These are phyloP conservation scores for Automeris io DNA, from an alignment of 2,888 invertebrate genomes.

Conservation along the genomic window DNA sequence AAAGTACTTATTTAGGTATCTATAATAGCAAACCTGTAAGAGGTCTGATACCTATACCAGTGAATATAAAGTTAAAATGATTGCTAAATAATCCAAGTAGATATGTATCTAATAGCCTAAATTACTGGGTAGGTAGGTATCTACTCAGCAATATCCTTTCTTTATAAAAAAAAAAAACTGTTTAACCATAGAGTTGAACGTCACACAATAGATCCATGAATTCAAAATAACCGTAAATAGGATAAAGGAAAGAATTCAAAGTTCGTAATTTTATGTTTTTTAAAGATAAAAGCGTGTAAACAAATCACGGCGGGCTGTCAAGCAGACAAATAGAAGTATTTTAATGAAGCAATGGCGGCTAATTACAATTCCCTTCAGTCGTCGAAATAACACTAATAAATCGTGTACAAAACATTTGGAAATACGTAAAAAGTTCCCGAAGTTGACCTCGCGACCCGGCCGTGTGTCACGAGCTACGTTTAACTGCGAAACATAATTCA, in stretches of 20 bases:
- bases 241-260: background rate
- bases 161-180: too few relatives aligned
- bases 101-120: too few relatives aligned
- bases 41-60: too few relatives aligned
- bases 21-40: too few relatives aligned
- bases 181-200: too few relatives aligned
- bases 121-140: too few relatives aligned
- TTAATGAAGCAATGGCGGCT: conserved; percentile 61
- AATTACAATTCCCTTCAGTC: conserved; percentile 53
- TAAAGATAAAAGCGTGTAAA: conserved; percentile 43
- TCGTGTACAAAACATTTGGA: conserved; percentile 33
- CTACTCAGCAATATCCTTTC: too few relatives aligned
- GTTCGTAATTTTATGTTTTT: conserved; percentile 6
- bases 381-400: conserved; percentile 42
- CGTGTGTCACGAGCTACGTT: conserved; percentile 3
- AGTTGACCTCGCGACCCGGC: conserved; percentile 22
- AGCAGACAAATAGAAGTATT: conserved; percentile 59
- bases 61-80: too few relatives aligned
- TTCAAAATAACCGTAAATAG: background rate
- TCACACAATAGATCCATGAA: background rate
- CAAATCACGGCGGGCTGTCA: conserved; percentile 58
- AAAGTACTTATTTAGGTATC: too few relatives aligned
- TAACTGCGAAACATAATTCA: too few relatives aligned
- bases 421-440: conserved; percentile 41
- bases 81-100: too few relatives aligned